Conservation (phyloP, 2,797 vertebrate species). For the Myotis findleyi region DNA sequence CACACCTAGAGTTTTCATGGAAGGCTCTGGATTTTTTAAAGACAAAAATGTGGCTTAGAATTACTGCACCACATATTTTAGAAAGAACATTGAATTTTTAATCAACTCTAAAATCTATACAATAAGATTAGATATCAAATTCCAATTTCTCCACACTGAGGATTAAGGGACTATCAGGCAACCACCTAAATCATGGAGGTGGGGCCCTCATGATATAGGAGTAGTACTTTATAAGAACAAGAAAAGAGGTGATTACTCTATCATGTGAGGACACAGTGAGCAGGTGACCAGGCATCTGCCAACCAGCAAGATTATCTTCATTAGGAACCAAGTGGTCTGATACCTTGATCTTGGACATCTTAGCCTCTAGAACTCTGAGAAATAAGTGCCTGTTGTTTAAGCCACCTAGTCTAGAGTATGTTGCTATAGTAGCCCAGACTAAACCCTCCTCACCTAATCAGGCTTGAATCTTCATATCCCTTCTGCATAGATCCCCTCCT, state of each 20-base stretch:
- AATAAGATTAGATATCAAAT: background rate
- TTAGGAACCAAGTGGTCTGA: background rate
- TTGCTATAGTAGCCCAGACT: background rate
- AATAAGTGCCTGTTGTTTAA: background rate
- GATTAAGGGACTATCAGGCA: too few species aligned
- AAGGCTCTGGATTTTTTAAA: background rate
- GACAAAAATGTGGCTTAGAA: background rate
- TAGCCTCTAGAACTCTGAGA: background rate
- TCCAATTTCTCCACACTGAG: background rate
- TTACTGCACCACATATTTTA: background rate
- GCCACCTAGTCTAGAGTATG: background rate
- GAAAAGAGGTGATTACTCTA: background rate
- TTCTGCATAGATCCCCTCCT: background rate
- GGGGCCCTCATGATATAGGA: background rate
- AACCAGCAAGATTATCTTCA: background rate
- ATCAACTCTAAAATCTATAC: background rate
- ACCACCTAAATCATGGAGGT: background rate
- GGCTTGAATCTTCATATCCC: background rate
- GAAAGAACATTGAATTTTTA: background rate
- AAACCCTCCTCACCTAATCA: background rate
- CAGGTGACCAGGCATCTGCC: background rate
- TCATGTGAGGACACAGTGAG: background rate
- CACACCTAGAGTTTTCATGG: background rate
- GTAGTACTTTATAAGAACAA: background rate
- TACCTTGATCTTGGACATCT: background rate